A percentile compares a stretch with the other conserved stretches of the same genome.
Conservation (phyloP, 2,888 invertebrate species). For the Chelonus formosanus region DNA sequence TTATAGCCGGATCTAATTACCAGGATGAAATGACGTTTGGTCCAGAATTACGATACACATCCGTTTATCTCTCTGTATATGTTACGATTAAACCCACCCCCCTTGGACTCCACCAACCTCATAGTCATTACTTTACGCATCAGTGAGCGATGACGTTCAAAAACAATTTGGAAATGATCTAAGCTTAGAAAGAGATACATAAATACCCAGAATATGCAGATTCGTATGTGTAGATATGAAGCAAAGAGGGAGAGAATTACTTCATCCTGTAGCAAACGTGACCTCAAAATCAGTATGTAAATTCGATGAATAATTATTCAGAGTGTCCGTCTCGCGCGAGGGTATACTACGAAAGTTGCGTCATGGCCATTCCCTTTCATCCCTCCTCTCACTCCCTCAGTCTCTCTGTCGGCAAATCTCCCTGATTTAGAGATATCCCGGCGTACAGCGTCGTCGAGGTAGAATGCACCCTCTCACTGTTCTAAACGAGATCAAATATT, state of each 20-base stretch:
- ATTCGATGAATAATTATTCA: constrained; percentile 61
- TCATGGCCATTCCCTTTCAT: constrained; percentile 29
- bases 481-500: constrained; percentile 27
- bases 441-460: constrained; percentile 19
- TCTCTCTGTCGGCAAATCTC: constrained; percentile 39
- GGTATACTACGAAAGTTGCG: constrained; percentile 37
- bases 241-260: constrained; percentile 19
- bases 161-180: background rate
- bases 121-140: constrained; percentile 6
- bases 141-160: background rate
- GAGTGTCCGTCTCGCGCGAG: constrained; percentile 49
- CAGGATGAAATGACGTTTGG: constrained; percentile 52
- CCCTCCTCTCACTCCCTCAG: constrained; percentile 12
- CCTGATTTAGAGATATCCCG: constrained; percentile 48
- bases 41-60: constrained; percentile 49
- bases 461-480: constrained; percentile 14
- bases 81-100: constrained; percentile 20
- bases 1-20: constrained; percentile 56
- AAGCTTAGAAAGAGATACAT: background rate
- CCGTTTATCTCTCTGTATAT: constrained; percentile 31
- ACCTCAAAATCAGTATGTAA: constrained; percentile 63
- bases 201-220: constrained; percentile 11
- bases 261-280: constrained; percentile 49
- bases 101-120: constrained; percentile 1
- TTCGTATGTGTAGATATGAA: constrained; percentile 16